These are phyloP conservation scores for Lemur catta DNA, from an alignment of 2,797 vertebrate species.

Conservation along the genomic window DNA sequence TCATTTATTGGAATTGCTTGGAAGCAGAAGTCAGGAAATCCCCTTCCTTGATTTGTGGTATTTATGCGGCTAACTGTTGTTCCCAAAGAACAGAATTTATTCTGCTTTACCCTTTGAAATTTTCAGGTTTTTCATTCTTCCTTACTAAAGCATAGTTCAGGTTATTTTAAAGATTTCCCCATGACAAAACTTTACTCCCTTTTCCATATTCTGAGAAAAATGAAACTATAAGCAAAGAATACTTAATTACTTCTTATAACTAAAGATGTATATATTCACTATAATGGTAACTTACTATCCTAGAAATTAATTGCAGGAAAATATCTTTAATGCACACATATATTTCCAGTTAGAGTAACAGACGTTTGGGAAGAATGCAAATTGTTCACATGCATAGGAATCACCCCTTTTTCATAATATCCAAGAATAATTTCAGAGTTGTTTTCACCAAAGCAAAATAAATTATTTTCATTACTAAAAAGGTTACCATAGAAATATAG, in stretches of 20 bases:
- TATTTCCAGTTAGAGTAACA: not conserved
- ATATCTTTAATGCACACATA: slow-evolving; percentile 1
- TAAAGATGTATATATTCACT: not conserved
- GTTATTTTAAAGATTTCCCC: slow-evolving; percentile 51
- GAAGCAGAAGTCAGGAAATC: slow-evolving; percentile 73
- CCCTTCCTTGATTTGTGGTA: slow-evolving; percentile 63
- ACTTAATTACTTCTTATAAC: not conserved
- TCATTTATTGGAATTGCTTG: slow-evolving; percentile 67
- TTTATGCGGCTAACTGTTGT: slow-evolving; percentile 51
- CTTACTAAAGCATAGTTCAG: slow-evolving; percentile 33
- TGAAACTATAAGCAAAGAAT: slow-evolving; percentile 16
- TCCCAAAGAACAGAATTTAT: slow-evolving; percentile 62
- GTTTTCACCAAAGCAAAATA: slow-evolving; percentile 36
- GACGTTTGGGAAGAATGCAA: slow-evolving; percentile 24
- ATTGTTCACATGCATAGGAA: not conserved
- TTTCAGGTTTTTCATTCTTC: slow-evolving; percentile 1
- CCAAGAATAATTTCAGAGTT: slow-evolving; percentile 24
- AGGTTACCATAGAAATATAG: not conserved
- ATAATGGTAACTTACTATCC: not conserved
- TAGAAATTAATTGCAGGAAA: slow-evolving; percentile 18
- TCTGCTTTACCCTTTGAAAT: slow-evolving; percentile 14
- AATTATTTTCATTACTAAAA: slow-evolving; percentile 46
- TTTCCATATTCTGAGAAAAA: slow-evolving; percentile 54
- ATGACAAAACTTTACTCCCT: slow-evolving; percentile 42
- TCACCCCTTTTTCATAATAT: not conserved